These are phyloP conservation scores for Babylonia areolata DNA, from an alignment of 1,140 invertebrate species.

Conservation along the genomic window DNA sequence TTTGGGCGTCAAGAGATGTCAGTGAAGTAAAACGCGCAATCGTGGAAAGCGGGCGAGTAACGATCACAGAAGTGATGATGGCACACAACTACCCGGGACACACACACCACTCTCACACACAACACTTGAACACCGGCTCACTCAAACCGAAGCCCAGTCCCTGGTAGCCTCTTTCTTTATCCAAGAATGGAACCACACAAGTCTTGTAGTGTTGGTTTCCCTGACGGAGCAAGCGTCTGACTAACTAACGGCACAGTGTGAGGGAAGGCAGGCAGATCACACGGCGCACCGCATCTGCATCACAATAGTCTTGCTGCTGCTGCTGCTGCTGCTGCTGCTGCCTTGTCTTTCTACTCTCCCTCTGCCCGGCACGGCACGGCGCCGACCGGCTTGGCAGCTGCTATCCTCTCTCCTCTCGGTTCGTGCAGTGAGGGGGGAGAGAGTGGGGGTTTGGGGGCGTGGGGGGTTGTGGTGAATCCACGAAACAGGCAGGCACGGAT, in stretches of 20 bases:
- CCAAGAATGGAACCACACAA: neutral
- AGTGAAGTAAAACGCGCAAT: too few species aligned
- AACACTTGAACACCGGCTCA: neutral
- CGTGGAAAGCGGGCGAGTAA: too few species aligned
- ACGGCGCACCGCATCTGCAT: neutral
- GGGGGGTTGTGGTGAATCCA: neutral
- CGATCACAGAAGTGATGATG: too few species aligned
- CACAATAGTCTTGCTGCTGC: conserved; percentile 4
- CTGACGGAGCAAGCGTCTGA: neutral
- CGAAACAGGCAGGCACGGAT: neutral
- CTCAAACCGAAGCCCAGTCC: neutral
- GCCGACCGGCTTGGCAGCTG: neutral
- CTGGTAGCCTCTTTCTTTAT: neutral
- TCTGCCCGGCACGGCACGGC: neutral
- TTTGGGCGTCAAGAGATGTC: too few species aligned
- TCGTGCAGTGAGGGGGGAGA: neutral
- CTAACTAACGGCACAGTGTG: neutral
- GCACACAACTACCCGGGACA: too few species aligned
- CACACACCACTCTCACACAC: too few species aligned
- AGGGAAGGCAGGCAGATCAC: neutral
- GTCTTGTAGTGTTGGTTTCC: too few species aligned
- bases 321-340: neutral
- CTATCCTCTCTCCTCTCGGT: neutral
- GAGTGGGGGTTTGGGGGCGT: neutral
- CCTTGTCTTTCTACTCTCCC: neutral